phyloP scores from a whole-genome alignment of 1,140 invertebrate genomes.

The Zaprionus capensis region DNA sequence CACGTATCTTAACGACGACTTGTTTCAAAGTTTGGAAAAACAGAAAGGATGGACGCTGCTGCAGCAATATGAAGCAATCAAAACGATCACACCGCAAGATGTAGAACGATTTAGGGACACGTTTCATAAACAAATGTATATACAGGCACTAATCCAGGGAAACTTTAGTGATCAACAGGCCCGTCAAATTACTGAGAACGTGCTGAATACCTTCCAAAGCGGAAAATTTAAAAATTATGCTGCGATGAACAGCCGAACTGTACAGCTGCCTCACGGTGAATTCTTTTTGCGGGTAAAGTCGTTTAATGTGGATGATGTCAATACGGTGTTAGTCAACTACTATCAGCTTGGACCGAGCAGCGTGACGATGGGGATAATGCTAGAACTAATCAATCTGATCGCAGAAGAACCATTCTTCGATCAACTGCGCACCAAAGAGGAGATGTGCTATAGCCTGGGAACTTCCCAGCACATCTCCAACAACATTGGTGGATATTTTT shows the following conservation, averaged over 20 bases:
- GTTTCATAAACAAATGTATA: constrained; percentile 56
- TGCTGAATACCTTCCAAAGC: constrained; percentile 74
- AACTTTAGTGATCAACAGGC: constrained; percentile 88
- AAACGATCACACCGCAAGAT: constrained; percentile 46
- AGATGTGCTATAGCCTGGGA: constrained; percentile 93
- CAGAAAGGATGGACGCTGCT: constrained; percentile 42
- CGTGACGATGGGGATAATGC: constrained; percentile 87
- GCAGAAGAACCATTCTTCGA: constrained; percentile 95
- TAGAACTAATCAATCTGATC: constrained; percentile 91
- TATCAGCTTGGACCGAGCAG: constrained; percentile 91
- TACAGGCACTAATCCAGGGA: constrained; percentile 54
- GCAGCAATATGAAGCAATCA: constrained; percentile 51
- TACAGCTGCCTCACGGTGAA: constrained; percentile 88
- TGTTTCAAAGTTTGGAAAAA: constrained; percentile 86
- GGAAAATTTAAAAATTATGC: constrained; percentile 54
- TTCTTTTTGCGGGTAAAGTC: constrained; percentile 88
- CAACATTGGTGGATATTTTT: constrained; percentile 89
- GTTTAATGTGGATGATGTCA: constrained; percentile 90
- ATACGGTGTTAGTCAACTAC: constrained; percentile 94
- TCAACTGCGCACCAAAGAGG: constrained; percentile 93
- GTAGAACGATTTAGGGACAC: constrained; percentile 40
- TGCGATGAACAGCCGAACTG: constrained; percentile 57
- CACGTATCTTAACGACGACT: constrained; percentile 87
- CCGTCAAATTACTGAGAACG: constrained; percentile 84
- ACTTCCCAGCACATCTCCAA: constrained; percentile 87